phyloP scores from a whole-genome alignment of 2,797 vertebrate genomes.

The Myripristis murdjan region DNA sequence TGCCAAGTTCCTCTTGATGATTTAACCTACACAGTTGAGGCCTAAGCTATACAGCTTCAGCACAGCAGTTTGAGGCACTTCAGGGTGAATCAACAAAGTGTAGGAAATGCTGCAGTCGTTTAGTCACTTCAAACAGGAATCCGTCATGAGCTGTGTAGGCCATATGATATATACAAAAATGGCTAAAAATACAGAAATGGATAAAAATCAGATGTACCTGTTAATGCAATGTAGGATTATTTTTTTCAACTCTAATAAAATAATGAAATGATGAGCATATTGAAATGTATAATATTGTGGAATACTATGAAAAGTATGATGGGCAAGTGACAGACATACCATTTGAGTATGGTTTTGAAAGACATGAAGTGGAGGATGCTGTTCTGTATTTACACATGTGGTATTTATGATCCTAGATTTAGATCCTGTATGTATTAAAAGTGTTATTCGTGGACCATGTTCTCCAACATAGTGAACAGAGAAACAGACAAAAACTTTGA shows the following conservation, averaged over 20 bases:
- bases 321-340: conserved; percentile 14
- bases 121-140: background rate
- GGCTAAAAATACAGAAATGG: background rate
- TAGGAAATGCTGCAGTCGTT: no score
- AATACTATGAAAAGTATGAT: background rate
- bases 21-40: no score
- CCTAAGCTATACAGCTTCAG: no score
- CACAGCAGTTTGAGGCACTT: no score
- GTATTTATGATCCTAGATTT: conserved; percentile 4
- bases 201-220: background rate
- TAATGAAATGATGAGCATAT: no score
- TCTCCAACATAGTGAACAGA: no score
- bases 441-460: background rate
- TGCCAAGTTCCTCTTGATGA: no score
- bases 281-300: background rate
- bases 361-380: background rate
- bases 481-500: background rate
- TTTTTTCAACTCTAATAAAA: no score
- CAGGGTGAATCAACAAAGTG: no score
- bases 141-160: background rate
- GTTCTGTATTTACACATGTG: background rate
- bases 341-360: background rate
- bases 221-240: background rate
- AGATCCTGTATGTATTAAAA: background rate
- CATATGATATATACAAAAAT: background rate